phyloP scores from a whole-genome alignment of 2,888 invertebrate species.

The Horisme vitalbata region DNA sequence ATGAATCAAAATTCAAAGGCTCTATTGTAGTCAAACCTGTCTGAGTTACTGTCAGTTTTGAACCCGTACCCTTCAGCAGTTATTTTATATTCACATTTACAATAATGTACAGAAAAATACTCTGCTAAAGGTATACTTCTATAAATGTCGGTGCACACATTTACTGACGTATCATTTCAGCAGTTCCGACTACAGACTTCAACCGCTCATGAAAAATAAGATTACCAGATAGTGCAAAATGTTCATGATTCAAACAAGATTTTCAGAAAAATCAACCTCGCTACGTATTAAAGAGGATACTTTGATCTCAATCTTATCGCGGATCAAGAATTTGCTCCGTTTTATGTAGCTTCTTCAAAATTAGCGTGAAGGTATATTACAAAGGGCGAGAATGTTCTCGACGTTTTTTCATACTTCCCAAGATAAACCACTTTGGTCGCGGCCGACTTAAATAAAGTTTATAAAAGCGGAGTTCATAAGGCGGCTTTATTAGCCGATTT shows the following conservation, averaged over 20 bases:
- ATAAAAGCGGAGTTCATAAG: conserved; percentile 72
- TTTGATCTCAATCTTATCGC: conserved; percentile 34
- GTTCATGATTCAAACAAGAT: conserved; percentile 16
- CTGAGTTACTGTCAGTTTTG: too few relatives aligned
- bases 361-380: conserved; percentile 39
- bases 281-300: conserved; percentile 24
- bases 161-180: conserved; percentile 29
- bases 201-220: conserved; percentile 17
- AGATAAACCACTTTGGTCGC: conserved; percentile 53
- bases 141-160: conserved; percentile 30
- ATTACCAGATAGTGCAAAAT: conserved; percentile 19
- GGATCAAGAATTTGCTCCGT: conserved; percentile 31
- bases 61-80: too few relatives aligned
- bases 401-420: conserved; percentile 45
- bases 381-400: conserved; percentile 39
- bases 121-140: conserved; percentile 25
- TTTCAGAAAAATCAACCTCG: conserved; percentile 13
- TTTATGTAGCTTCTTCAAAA: conserved; percentile 33
- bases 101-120: conserved; percentile 28
- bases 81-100: too few relatives aligned
- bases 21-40: too few relatives aligned
- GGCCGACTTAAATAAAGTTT: conserved; percentile 59
- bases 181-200: conserved; percentile 5
- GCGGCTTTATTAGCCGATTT: conserved; percentile 71
- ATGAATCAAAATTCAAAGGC: too few relatives aligned